These are phyloP conservation scores for Platycheirus rosarum DNA, from an alignment of 2,888 invertebrate species.

Conservation along the genomic window DNA sequence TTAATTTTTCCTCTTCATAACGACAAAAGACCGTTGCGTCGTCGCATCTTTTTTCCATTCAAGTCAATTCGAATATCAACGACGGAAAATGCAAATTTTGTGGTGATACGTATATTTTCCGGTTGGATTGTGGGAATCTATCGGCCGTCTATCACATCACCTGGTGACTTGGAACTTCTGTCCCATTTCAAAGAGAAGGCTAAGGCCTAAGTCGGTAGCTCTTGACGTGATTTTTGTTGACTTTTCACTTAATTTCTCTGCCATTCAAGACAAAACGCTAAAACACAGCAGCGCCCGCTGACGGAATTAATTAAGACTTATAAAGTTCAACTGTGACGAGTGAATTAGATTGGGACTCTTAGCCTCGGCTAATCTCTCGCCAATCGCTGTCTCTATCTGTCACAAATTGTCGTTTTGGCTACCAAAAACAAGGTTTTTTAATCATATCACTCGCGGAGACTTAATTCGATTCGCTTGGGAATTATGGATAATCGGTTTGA, in stretches of 20 bases:
- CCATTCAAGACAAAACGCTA: constrained; percentile 13
- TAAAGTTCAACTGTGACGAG: constrained; percentile 69
- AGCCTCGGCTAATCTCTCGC: constrained; percentile 51
- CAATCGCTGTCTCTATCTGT: constrained; percentile 65
- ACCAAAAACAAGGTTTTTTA: constrained; percentile 58
- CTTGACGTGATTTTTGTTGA: constrained; percentile 25
- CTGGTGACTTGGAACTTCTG: constrained; percentile 35
- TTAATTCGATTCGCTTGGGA: constrained; percentile 71
- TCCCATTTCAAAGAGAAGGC: background rate
- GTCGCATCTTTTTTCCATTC: constrained; percentile 36
- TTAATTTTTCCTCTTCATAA: constrained; percentile 27
- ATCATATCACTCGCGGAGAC: constrained; percentile 64
- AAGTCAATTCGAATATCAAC: constrained; percentile 20
- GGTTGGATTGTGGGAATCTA: constrained; percentile 70
- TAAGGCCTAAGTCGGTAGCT: constrained; percentile 11
- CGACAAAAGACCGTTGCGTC: constrained; percentile 21
- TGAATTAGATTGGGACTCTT: constrained; percentile 58
- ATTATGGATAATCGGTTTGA: constrained; percentile 55
- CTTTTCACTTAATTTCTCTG: constrained; percentile 32
- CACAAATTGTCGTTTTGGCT: constrained; percentile 54
- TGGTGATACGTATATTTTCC: constrained; percentile 74
- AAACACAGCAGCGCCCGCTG: background rate
- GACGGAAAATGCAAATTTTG: constrained; percentile 70
- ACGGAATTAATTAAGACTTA: constrained; percentile 61
- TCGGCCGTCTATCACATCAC: constrained; percentile 62